Percentiles rank a stretch among this genome's conserved stretches.
Evolutionary conservation across 2,797 vertebrate species (phyloP).

Genomic region (Perodicticus potto): DNA sequence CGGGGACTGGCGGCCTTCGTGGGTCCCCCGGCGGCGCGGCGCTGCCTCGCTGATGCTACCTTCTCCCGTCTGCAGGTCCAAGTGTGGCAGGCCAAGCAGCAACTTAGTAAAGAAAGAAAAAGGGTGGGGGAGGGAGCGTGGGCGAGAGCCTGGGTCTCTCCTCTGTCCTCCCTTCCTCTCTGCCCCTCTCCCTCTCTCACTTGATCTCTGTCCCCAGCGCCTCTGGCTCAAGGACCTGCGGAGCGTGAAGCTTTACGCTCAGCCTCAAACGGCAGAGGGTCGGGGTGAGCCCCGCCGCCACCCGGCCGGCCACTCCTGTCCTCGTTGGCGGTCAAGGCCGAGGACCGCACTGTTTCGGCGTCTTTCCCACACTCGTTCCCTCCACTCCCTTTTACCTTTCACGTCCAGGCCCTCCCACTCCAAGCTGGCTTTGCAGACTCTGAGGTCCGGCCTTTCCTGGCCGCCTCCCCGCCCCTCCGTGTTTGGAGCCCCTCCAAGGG

Average conservation of each 20-base stretch:
- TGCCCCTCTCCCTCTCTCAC: slow-evolving; percentile 72
- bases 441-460: slow-evolving; percentile 78
- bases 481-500: slow-evolving; percentile 3
- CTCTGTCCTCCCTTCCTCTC: slow-evolving; percentile 84
- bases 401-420: slow-evolving; percentile 87
- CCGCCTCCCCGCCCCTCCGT: not conserved
- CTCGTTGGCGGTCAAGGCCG: slow-evolving; percentile 82
- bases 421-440: slow-evolving; percentile 78
- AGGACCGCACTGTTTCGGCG: slow-evolving; percentile 84
- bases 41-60: slow-evolving; percentile 85
- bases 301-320: slow-evolving; percentile 82
- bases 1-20: slow-evolving; percentile 84
- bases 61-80: slow-evolving; percentile 87
- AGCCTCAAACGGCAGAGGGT: slow-evolving; percentile 83
- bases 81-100: slow-evolving; percentile 87
- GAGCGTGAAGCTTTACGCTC: slow-evolving; percentile 89
- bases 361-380: slow-evolving; percentile 89
- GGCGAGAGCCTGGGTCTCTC: slow-evolving; percentile 81
- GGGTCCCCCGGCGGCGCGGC: slow-evolving; percentile 83
- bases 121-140: not conserved
- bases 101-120: slow-evolving; percentile 65
- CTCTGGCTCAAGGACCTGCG: slow-evolving; percentile 91
- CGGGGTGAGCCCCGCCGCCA: slow-evolving; percentile 85
- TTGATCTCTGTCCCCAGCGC: slow-evolving; percentile 86
- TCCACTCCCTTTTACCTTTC: slow-evolving; percentile 91